phyloP scores from a whole-genome alignment of 2,888 invertebrate species.

The Heliconius aoede region DNA sequence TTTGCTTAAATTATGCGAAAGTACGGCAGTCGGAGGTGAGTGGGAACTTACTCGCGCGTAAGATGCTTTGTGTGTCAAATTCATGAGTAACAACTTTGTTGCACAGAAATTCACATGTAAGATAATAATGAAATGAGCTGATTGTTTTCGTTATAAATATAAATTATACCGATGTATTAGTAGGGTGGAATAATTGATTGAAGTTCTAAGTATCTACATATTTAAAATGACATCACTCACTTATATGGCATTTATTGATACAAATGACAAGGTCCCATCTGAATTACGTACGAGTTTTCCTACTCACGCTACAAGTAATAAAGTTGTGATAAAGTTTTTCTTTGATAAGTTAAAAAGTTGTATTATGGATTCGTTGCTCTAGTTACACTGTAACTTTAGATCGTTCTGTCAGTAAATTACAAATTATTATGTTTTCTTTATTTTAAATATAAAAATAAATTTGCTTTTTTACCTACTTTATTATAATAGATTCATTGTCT shows the following conservation, averaged over 20 bases:
- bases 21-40: constrained; percentile 23
- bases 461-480: too few species aligned
- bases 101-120: constrained; percentile 4
- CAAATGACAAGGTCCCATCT: constrained; percentile 9
- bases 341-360: constrained; percentile 35
- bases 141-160: not conserved
- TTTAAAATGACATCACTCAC: not conserved
- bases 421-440: constrained; percentile 10
- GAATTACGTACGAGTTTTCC: constrained; percentile 14
- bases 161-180: not conserved
- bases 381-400: constrained; percentile 20
- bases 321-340: constrained; percentile 28
- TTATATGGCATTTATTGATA: constrained; percentile 19
- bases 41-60: constrained; percentile 21
- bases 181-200: not conserved
- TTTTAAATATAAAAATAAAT: too few species aligned
- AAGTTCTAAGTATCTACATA: not conserved
- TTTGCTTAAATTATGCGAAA: constrained; percentile 38
- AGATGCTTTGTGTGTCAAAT: constrained; percentile 21
- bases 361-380: constrained; percentile 14
- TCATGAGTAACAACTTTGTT: constrained; percentile 9
- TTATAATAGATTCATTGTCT: too few species aligned
- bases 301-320: constrained; percentile 21
- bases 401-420: not conserved
- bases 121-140: not conserved